These are phyloP conservation scores for Archips crataeganus DNA, from an alignment of 2,888 invertebrate species.

Conservation along the genomic window DNA sequence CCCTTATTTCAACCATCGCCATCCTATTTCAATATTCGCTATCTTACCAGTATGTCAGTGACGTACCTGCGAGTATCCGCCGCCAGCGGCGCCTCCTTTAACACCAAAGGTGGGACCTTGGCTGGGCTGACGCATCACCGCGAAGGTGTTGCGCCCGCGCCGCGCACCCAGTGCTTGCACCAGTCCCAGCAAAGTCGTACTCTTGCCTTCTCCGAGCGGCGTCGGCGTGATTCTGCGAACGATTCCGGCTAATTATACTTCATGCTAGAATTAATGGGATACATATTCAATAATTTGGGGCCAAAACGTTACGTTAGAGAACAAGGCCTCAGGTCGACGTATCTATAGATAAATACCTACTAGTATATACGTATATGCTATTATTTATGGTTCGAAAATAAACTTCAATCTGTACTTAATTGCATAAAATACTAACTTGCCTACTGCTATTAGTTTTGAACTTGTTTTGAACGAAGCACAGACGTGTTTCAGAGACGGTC, in stretches of 20 bases:
- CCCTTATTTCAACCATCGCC: background rate
- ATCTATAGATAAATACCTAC: too few relatives aligned
- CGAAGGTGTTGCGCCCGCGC: slow-evolving; percentile 94
- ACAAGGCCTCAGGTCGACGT: too few relatives aligned
- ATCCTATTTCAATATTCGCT: background rate
- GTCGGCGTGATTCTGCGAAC: slow-evolving; percentile 96
- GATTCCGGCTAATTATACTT: slow-evolving; percentile 2
- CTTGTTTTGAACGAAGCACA: too few relatives aligned
- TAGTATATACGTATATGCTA: too few relatives aligned
- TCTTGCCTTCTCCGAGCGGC: slow-evolving; percentile 99
- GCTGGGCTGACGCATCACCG: slow-evolving; percentile 98
- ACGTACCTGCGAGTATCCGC: slow-evolving; percentile 95
- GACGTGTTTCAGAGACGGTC: too few relatives aligned
- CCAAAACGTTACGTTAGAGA: too few relatives aligned
- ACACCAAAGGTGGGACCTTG: slow-evolving; percentile 99
- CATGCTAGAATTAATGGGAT: background rate
- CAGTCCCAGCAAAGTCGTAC: slow-evolving; percentile 96
- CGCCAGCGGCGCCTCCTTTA: slow-evolving; percentile 99
- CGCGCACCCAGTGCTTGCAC: slow-evolving; percentile 96
- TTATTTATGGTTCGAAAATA: too few relatives aligned
- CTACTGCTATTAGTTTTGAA: too few relatives aligned
- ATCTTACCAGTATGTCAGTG: background rate
- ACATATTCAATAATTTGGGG: too few relatives aligned
- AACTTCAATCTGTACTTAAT: too few relatives aligned
- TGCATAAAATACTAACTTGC: too few relatives aligned